These are phyloP conservation scores for Aricia artaxerxes DNA, from an alignment of 2,888 invertebrate species.

Conservation along the genomic window DNA sequence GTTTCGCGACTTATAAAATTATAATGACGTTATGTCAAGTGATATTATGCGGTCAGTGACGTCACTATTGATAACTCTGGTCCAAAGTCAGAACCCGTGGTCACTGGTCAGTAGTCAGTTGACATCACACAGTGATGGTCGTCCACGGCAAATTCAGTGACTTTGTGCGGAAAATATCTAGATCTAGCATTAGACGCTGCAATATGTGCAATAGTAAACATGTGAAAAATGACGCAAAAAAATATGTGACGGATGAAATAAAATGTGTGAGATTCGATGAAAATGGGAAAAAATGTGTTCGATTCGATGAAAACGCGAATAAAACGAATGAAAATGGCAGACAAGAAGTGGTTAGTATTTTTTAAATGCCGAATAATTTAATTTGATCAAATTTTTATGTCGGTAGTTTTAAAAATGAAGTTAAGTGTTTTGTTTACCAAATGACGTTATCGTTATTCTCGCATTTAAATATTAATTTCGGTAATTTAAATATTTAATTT, in stretches of 20 bases:
- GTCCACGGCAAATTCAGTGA: conserved; percentile 39
- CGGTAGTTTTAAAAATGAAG: too few relatives aligned
- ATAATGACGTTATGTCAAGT: not conserved
- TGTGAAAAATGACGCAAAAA: not conserved
- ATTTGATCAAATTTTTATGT: too few relatives aligned
- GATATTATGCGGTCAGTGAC: not conserved
- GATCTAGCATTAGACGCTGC: conserved; percentile 35
- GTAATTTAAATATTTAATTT: too few relatives aligned
- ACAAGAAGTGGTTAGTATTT: too few relatives aligned
- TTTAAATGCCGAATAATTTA: too few relatives aligned
- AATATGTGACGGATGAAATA: conserved; percentile 33
- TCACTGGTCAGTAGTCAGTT: conserved; percentile 44
- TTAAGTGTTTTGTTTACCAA: too few relatives aligned
- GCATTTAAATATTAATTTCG: too few relatives aligned
- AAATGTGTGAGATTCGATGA: conserved; percentile 43
- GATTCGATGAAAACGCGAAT: conserved; percentile 35
- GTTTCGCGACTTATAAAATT: not conserved
- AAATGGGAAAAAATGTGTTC: conserved; percentile 45
- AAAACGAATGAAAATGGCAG: not conserved
- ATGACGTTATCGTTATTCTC: too few relatives aligned
- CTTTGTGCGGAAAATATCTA: conserved; percentile 38
- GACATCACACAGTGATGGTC: conserved; percentile 47
- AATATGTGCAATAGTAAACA: conserved; percentile 49
- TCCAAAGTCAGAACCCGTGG: conserved; percentile 35
- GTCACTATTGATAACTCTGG: conserved; percentile 1